Base-by-base conservation (phyloP, 2,797 vertebrate species). In the Scleropages formosus region DNA sequence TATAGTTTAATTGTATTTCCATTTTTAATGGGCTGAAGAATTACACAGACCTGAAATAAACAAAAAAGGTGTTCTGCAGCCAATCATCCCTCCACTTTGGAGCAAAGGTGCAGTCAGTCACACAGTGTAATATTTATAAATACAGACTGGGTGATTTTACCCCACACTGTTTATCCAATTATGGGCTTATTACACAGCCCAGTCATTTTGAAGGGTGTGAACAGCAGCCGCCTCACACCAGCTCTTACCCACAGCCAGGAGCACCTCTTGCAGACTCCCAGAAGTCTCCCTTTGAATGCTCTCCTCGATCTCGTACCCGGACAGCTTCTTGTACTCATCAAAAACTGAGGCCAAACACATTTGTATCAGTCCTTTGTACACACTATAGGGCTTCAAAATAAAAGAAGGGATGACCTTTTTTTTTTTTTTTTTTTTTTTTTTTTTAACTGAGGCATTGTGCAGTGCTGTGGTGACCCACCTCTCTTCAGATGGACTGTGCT, bases 231-330 rank as follows among this genome's bases (percentile, higher is more conserved):
- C 10, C 13, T 10, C 44, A 63, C 53, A 4, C 7, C 10, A 12
- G 24, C 22, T 61, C 92, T 75, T 92, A 99, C 96, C 97, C 9
- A 97, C 90, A 53, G 96, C 96, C 70, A 98, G 90, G 8, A 98
- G 92, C n/a, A 98, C 83, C 53, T 91, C 90, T 82, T 88, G 85
- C 83, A 98, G 84, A 53, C 80, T 74, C 22, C 96, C 96, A 1
- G 95, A 96, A 0, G 96, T 98, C 88, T 99, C 97, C 71, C 93
- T 94, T 80, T 94, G 85, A 75, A 99, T 95, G 81, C 92, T 98
- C 83, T 98, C 96, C 85, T 99, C 97, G 11, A 99, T 95, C 80
- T 98, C 94, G 73, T 88, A 98, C 67, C 97, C 97, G 0, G 95
- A 88, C 82, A 98, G 85, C 58, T 95, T 98, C 94, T 95, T 96